These are phyloP conservation scores for Micromesistius poutassou DNA, from an alignment of 2,797 vertebrate genomes.

Conservation along the genomic window DNA sequence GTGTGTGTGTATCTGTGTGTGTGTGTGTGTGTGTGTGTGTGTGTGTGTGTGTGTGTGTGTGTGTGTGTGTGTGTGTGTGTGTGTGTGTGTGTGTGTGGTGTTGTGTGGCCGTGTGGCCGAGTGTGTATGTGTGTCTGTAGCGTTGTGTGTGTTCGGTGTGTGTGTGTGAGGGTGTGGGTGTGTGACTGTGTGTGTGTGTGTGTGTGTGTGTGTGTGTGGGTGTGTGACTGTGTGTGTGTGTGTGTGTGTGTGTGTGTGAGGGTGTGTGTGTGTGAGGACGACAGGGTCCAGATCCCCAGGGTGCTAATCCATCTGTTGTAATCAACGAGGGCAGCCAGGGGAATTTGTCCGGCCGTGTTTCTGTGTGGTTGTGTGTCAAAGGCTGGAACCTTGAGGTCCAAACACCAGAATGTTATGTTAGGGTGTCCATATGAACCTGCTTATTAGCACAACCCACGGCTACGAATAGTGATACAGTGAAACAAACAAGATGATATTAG, in stretches of 20 bases:
- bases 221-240: not conserved
- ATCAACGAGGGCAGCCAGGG: conserved; percentile 21
- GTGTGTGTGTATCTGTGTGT: conserved; percentile 24
- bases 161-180: too few relatives aligned
- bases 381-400: not conserved
- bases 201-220: conserved; percentile 2
- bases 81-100: too few relatives aligned
- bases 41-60: not conserved
- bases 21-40: not conserved
- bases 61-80: too few relatives aligned
- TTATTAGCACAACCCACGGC: not conserved
- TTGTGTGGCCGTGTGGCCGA: too few relatives aligned
- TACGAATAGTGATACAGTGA: not conserved
- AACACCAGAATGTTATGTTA: not conserved
- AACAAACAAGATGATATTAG: not conserved
- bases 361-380: not conserved
- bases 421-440: not conserved
- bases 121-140: not conserved
- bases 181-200: not conserved
- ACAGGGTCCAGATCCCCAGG: conserved; percentile 34
- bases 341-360: not conserved
- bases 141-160: not conserved
- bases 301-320: conserved; percentile 40
- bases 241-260: not conserved
- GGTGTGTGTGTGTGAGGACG: conserved; percentile 17